Evolutionary conservation across 2,888 invertebrate genomes (phyloP), one percentile per base, ranked within the genome.

Genomic region (Abrostola triplasia): DNA sequence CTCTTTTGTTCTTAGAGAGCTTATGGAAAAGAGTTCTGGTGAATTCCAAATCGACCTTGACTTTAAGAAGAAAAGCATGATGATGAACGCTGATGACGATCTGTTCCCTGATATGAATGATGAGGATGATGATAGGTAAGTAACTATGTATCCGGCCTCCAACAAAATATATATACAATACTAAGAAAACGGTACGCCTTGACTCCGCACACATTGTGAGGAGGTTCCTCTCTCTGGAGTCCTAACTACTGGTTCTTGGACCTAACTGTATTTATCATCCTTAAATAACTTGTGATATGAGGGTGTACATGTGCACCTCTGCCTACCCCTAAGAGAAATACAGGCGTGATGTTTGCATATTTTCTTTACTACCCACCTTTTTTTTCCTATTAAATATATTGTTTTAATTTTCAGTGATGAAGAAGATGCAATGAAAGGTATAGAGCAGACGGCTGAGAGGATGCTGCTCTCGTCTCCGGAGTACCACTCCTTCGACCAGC

Each of bases 11-110:
- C 76, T 5, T 80, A 91, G 91, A 36, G 85, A 89, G 5, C 72
- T 91, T 0, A 77, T 90, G 64, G 52, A 53, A 5, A 36, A 59
- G 1, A 83, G 80, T 0, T 78, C 85, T 0, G 79, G 79, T 0
- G 81, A 90, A 59, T 92, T 91, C 59, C 89, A 88, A 11, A 84
- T 94, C 6, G 92, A 94, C 44, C 66, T 90, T 50, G 90, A 93
- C 55, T 92, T 92, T 59, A 88, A 88, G 48, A 87, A 87, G 2
- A 66, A 72, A 8, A 79, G 73, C 0, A 74, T 76, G 11, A 70
- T 82, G 6, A 48, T 87, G 0, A 84, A 79, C 6, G 81, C 79
- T 38, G 87, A 88, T n/a, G 86, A 88, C 37, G 89, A 90, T 8
- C 60, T 89, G 7, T 85, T 84, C 10, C 83, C 87, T 0, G 87